Evolutionary conservation across 2,113 vertebrate genomes (phyloP), one percentile per base, ranked within the genome.

Genomic region (Chionomys nivalis): DNA sequence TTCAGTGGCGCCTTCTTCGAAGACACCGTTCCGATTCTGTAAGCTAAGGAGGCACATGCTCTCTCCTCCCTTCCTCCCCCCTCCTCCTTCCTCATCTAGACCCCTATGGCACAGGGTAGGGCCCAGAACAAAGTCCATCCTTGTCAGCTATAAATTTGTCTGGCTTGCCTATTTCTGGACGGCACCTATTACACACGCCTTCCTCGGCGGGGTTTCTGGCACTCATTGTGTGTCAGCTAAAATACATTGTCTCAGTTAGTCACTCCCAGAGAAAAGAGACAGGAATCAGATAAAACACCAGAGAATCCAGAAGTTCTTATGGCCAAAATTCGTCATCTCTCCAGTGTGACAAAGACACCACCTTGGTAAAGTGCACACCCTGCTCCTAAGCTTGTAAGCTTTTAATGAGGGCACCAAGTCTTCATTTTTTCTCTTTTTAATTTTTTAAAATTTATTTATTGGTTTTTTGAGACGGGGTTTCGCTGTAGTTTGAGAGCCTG

Each of bases 261-360:
- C 49, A 65, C 24, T 52, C 93, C 47, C n/a, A 85, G 68, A 93
- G 61, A 87, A 89, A 77, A 85, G 26, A 90, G 81, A 82, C 66
- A 26, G 26, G 31, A 92, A 49, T 95, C 75, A 58, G 66, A 39
- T 19, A 49, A 79, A 92, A 78, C 23, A 75, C 65, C 26, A 90
- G 33, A 77, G 26, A 93, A n/a, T 68, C 13, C 19, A 33, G 77
- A 97, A 58, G 39, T 78, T 33, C 12, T 47, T 68, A 24, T 0
- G 13, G n/a, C 10, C 68, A 44, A 44, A 14, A 81, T 65, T 61
- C 63, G 31, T 68, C 63, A 28, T 31, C 44, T 81, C 73, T 73
- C 39, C 10, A n/a, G 55, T 23, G 63, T 70, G 52, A n/a, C 78
- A 81, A 58, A 49, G 9, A 7, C 7, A 11, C 52, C 42, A 76